Evolutionary conservation across 1,140 invertebrate genomes (phyloP).

Genomic region (Mylabris phalerata): DNA sequence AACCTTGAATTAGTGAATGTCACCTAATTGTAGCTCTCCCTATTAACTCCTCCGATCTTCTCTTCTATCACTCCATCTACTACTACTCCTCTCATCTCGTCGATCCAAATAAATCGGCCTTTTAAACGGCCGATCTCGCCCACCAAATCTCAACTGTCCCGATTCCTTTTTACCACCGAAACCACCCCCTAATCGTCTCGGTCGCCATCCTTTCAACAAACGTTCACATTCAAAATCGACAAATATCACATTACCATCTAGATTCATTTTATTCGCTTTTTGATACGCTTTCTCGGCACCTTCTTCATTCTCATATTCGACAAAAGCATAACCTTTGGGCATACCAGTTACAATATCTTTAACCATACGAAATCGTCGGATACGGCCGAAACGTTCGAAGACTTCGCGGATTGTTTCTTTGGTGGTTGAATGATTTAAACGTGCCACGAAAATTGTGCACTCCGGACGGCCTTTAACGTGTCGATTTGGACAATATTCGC

Average conservation of each 20-base stretch:
- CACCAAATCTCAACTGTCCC: slow-evolving; percentile 82
- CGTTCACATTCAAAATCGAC: slow-evolving; percentile 64
- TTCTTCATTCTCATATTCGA: slow-evolving; percentile 64
- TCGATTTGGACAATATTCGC: slow-evolving; percentile 63
- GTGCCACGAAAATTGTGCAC: slow-evolving; percentile 71
- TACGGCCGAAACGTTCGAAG: slow-evolving; percentile 62
- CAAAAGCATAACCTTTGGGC: slow-evolving; percentile 78
- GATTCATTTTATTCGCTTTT: slow-evolving; percentile 48
- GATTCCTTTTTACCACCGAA: slow-evolving; percentile 83
- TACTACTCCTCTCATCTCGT: slow-evolving; percentile 1
- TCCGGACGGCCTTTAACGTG: slow-evolving; percentile 61
- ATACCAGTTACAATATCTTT: slow-evolving; percentile 66
- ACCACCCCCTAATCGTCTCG: slow-evolving; percentile 77
- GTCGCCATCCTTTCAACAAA: slow-evolving; percentile 70
- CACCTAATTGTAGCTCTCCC: too few species aligned
- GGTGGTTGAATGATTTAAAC: slow-evolving; percentile 65
- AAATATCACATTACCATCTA: slow-evolving; percentile 57
- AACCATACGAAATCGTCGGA: slow-evolving; percentile 62
- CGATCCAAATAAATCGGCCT: slow-evolving; percentile 49
- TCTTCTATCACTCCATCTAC: too few species aligned
- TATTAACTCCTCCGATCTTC: too few species aligned
- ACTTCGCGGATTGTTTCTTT: slow-evolving; percentile 52
- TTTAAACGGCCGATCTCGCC: slow-evolving; percentile 65
- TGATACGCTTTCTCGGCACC: slow-evolving; percentile 55
- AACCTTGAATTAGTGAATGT: too few species aligned